Percentiles rank a stretch among this genome's conserved stretches.
Evolutionary conservation across 2,113 vertebrate genomes (phyloP).

Genomic region (Aegotheles bennettii): DNA sequence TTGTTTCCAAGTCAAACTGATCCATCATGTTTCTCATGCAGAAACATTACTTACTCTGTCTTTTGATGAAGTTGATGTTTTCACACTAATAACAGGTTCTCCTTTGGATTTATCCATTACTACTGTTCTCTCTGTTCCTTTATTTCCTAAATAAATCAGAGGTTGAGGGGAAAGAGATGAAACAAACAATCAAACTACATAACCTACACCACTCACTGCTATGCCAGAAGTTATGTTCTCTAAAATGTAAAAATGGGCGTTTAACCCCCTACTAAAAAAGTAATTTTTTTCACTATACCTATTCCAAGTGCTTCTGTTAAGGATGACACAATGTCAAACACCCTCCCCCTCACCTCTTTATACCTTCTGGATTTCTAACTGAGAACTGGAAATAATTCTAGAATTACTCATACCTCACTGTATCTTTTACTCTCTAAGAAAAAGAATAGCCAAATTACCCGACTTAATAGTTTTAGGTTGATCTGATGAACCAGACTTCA

Average conservation of each 20-base stretch:
- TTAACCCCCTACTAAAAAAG: not conserved
- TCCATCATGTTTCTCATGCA: not conserved
- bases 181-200: not conserved
- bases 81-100: constrained; percentile 95
- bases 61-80: constrained; percentile 81
- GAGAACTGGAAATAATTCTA: not conserved
- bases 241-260: not conserved
- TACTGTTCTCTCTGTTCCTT: constrained; percentile 88
- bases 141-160: constrained; percentile 68
- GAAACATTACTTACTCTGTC: constrained; percentile 72
- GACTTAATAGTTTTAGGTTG: constrained; percentile 70
- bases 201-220: not conserved
- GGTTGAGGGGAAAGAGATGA: not conserved
- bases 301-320: not conserved
- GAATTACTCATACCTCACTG: not conserved
- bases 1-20: not conserved
- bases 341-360: not conserved
- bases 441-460: constrained; percentile 42
- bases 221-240: not conserved
- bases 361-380: not conserved
- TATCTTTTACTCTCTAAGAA: not conserved
- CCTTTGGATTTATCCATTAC: constrained; percentile 99
- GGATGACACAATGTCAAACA: not conserved
- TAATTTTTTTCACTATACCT: not conserved
- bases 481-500: constrained; percentile 69